phyloP scores from a whole-genome alignment of 2,113 vertebrate species.

The Ochotona princeps region DNA sequence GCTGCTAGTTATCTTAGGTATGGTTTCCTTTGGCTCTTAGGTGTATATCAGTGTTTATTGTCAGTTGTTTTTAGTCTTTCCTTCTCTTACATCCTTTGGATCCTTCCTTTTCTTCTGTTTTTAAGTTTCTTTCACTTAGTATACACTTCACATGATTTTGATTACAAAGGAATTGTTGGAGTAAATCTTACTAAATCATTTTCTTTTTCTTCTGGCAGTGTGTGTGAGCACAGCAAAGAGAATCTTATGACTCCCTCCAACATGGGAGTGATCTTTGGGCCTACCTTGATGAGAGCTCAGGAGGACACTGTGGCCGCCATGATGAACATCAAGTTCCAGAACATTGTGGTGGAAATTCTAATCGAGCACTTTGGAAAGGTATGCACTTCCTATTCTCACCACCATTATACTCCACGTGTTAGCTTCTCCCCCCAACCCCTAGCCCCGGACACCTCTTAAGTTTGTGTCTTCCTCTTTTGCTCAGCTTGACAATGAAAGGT shows the following conservation, averaged over 20 bases:
- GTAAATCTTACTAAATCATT: conserved; percentile 17
- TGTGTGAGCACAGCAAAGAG: conserved; percentile 93
- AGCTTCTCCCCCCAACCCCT: background rate
- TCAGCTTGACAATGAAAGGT: conserved; percentile 33
- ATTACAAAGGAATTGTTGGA: background rate
- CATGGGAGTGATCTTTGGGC: conserved; percentile 98
- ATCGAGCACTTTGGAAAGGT: conserved; percentile 97
- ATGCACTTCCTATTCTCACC: background rate
- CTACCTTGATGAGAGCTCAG: conserved; percentile 96
- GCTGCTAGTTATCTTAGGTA: background rate
- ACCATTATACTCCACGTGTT: background rate
- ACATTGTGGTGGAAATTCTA: conserved; percentile 97
- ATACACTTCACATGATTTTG: background rate
- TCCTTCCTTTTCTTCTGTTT: background rate
- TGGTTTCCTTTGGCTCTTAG: conserved; percentile 19
- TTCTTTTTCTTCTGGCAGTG: conserved; percentile 83
- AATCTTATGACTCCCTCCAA: conserved; percentile 97
- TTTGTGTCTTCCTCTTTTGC: background rate
- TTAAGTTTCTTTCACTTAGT: background rate
- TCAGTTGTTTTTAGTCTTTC: conserved; percentile 15
- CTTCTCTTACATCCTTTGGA: background rate
- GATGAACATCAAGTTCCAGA: conserved; percentile 99
- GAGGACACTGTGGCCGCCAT: conserved; percentile 98
- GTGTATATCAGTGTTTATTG: background rate
- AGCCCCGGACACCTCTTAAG: background rate